Evolutionary conservation across 2,888 invertebrate species (phyloP).

Genomic region (Dryococelus australis): DNA sequence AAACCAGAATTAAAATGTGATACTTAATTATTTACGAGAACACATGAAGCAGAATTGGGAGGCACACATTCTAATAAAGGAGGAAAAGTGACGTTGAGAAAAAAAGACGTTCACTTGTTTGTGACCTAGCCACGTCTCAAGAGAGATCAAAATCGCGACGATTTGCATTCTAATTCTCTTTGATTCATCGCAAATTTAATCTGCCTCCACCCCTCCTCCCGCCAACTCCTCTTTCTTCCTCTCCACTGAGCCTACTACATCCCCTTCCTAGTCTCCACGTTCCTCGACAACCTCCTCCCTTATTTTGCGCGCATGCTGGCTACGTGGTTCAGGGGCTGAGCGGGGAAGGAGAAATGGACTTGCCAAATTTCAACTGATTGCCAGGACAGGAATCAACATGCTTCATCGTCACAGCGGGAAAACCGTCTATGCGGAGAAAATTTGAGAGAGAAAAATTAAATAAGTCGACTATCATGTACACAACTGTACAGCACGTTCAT

Average conservation of each 20-base stretch:
- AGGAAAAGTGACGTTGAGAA: background rate
- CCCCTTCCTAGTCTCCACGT: background rate
- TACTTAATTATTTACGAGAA: no score
- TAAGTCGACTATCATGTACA: no score
- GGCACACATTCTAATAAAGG: background rate
- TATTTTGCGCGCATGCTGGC: background rate
- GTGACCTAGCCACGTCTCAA: background rate
- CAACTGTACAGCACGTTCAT: no score
- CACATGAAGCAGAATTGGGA: background rate
- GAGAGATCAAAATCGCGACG: slow-evolving; percentile 1
- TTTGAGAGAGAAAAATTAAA: background rate
- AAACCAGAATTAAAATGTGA: no score
- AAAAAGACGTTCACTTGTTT: background rate
- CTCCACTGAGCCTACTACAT: background rate
- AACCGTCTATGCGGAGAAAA: background rate
- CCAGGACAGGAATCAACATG: background rate
- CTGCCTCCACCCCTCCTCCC: background rate
- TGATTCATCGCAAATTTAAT: slow-evolving; percentile 19
- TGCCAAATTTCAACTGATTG: slow-evolving; percentile 19
- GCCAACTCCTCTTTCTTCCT: background rate
- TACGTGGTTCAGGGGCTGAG: background rate
- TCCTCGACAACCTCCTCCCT: background rate
- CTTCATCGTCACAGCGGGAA: background rate
- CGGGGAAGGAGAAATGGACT: background rate
- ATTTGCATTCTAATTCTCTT: slow-evolving; percentile 29